Evolutionary conservation across 2,888 invertebrate genomes (phyloP), one percentile per base, ranked within the genome.

Genomic region (Trachelus troglodyta): DNA sequence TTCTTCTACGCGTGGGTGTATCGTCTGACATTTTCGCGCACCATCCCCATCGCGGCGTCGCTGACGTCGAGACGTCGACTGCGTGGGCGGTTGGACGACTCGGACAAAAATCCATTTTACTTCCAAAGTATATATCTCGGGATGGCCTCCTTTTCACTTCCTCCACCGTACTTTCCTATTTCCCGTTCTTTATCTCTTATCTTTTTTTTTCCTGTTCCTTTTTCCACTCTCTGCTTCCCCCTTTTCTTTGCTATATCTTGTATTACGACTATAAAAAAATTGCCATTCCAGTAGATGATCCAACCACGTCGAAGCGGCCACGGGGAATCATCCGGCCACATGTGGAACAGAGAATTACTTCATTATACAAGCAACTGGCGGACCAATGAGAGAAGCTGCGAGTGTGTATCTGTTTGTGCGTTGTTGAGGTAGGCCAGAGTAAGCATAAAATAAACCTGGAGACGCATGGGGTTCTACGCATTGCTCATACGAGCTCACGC

Each of bases 11-110:
- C 86, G 88, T 87, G 85, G 87, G 88, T 82, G 79, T 81, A 79
- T 82, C 79, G 79, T 85, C 88, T 88, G 87, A 89, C 87, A 87
- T 88, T 89, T 88, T 86, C 87, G 83, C 83, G 83, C 77, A 82
- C 79, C 81, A 78, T 71, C 78, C 73, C 56, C 82, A 81, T 77
- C 82, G 83, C 84, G 87, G 87, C 88, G 40, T 56, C 40, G 40
- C 40, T 56, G 40, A 56, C 40, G 40, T 56, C 40, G 40, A 40
- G 40, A 40, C 40, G 40, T 40, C 40, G 88, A 86, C 88, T 79
- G 80, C 86, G 89, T 89, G 88, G 88, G 88, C 88, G 88, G 12
- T 71, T 56, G 23, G 40, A 56, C 15, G 40, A 56, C 40, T 56
- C 23, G 15, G 40, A 56, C 40, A 4, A 56, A 56, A 56, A 56